Conservation (phyloP, 2,888 invertebrate species). For the Apotomis betuletana region DNA sequence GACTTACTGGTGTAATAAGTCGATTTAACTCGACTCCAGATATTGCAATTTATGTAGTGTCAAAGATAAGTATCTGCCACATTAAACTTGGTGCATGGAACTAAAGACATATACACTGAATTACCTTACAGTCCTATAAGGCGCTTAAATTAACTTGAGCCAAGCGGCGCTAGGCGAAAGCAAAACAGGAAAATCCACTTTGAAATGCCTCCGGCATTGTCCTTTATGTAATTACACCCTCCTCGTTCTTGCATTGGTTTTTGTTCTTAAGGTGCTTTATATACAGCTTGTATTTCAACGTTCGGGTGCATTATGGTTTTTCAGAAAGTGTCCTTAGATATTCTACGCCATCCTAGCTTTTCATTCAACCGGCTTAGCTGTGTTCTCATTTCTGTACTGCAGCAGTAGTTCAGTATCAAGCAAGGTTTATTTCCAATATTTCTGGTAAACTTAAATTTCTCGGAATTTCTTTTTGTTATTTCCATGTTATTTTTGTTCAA, state of each 20-base stretch:
- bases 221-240: conserved; percentile 52
- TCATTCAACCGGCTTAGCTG: conserved; percentile 11
- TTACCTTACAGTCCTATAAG: conserved; percentile 41
- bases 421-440: not conserved
- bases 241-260: conserved; percentile 41
- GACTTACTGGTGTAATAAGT: conserved; percentile 15
- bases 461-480: not conserved
- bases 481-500: not conserved
- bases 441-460: not conserved
- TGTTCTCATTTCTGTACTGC: conserved; percentile 3
- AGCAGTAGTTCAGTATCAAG: not conserved
- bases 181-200: conserved; percentile 60
- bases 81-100: conserved; percentile 1
- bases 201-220: conserved; percentile 55
- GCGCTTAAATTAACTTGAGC: conserved; percentile 44
- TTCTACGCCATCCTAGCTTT: conserved; percentile 15
- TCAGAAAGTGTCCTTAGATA: conserved; percentile 9
- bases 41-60: conserved; percentile 18
- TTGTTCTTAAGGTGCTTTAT: conserved; percentile 47
- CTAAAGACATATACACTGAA: conserved; percentile 24
- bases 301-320: conserved; percentile 44
- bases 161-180: conserved; percentile 50
- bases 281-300: conserved; percentile 51
- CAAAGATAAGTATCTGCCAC: conserved; percentile 2
- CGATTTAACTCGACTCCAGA: conserved; percentile 9